Percentiles rank a stretch among this genome's conserved stretches.
Conservation (phyloP, 2,888 invertebrate genomes). For the Nasonovia ribisnigri region DNA sequence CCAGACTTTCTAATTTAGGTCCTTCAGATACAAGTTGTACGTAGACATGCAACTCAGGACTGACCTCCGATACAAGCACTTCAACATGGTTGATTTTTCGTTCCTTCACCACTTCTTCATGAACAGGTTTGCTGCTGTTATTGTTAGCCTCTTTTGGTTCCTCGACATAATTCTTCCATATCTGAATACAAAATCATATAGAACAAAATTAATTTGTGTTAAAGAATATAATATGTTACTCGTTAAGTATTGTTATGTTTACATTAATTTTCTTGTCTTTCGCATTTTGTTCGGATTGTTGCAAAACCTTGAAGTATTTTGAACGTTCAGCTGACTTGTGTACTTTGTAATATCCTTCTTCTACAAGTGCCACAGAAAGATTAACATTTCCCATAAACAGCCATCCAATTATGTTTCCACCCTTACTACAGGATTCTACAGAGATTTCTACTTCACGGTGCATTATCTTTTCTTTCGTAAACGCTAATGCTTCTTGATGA, state of each 20-base stretch:
- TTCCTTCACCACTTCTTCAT: too few relatives aligned
- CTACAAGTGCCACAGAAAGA: conserved; percentile 89
- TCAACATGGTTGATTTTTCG: conserved; percentile 87
- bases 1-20: conserved; percentile 86
- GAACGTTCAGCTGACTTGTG: conserved; percentile 95
- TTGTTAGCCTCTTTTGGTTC: too few relatives aligned
- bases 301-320: conserved; percentile 82
- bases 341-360: conserved; percentile 91
- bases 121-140: too few relatives aligned
- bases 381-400: conserved; percentile 90
- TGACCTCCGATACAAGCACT: conserved; percentile 90
- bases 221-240: conserved; percentile 26
- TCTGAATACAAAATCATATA: conserved; percentile 68
- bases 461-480: conserved; percentile 89
- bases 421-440: conserved; percentile 95
- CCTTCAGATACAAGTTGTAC: conserved; percentile 91
- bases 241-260: conserved; percentile 50
- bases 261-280: conserved; percentile 82
- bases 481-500: conserved; percentile 93
- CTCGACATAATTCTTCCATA: conserved; percentile 78
- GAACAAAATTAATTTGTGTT: neutral
- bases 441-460: conserved; percentile 95
- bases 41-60: conserved; percentile 83
- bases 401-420: conserved; percentile 98
- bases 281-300: conserved; percentile 90